These are phyloP conservation scores for Hirtodrosophila cameraria DNA, from an alignment of 2,888 invertebrate species.

Conservation along the genomic window DNA sequence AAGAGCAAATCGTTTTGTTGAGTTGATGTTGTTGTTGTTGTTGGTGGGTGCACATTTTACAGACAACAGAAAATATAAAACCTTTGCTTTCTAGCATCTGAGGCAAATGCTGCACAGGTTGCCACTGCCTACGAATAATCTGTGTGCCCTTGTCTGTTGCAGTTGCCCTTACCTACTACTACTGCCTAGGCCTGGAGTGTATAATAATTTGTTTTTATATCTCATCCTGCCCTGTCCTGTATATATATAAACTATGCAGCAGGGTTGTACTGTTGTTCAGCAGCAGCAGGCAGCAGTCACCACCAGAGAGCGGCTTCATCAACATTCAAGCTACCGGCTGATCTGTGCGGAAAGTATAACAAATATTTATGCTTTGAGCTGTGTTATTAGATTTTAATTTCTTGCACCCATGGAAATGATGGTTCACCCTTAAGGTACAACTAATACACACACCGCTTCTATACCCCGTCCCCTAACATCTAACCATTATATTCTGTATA, in stretches of 20 bases:
- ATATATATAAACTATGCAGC: conserved; percentile 41
- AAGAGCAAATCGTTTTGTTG: conserved; percentile 46
- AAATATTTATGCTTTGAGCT: conserved; percentile 78
- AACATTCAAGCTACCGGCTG: conserved; percentile 51
- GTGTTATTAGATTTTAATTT: conserved; percentile 79
- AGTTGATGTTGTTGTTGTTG: conserved; percentile 27
- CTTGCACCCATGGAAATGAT: conserved; percentile 71
- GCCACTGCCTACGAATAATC: conserved; percentile 66
- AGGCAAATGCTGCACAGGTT: conserved; percentile 72
- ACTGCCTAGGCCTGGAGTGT: conserved; percentile 45
- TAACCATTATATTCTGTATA: not conserved
- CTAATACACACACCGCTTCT: not conserved
- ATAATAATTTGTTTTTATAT: conserved; percentile 74
- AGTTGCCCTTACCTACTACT: conserved; percentile 31
- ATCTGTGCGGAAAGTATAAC: conserved; percentile 66
- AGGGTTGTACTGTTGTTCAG: conserved; percentile 29
- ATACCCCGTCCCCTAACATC: not conserved
- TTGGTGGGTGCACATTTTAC: conserved; percentile 43
- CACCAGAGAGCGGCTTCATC: conserved; percentile 44
- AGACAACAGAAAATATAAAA: conserved; percentile 60
- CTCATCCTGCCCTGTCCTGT: not conserved
- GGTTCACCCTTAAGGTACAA: conserved; percentile 49
- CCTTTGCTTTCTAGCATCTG: conserved; percentile 44
- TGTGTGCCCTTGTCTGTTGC: conserved; percentile 63
- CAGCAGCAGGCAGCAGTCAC: not conserved